Conservation (phyloP, 2,113 vertebrate genomes). For the Gallinago media region DNA sequence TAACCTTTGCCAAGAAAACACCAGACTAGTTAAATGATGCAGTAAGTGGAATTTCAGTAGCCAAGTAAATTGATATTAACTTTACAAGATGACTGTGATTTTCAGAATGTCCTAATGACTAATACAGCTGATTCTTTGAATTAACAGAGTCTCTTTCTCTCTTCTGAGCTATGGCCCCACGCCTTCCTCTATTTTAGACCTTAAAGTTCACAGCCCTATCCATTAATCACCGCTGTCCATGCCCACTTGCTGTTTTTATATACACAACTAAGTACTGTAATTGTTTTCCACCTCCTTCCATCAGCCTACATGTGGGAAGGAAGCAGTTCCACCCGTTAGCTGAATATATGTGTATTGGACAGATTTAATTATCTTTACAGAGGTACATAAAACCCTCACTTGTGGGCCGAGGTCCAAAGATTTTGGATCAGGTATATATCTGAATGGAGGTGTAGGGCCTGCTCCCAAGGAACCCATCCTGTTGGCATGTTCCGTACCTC, state of each 20-base stretch:
- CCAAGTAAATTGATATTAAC: slow-evolving; percentile 72
- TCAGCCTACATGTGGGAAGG: background rate
- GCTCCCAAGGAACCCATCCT: too few relatives aligned
- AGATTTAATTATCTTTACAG: slow-evolving; percentile 50
- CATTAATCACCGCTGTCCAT: slow-evolving; percentile 52
- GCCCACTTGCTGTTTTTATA: slow-evolving; percentile 58
- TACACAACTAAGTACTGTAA: background rate
- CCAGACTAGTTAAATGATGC: slow-evolving; percentile 65
- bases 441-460: background rate
- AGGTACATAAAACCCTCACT: background rate
- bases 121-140: slow-evolving; percentile 59
- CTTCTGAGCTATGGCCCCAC: slow-evolving; percentile 10
- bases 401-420: background rate
- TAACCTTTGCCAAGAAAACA: slow-evolving; percentile 76
- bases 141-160: slow-evolving; percentile 45
- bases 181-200: slow-evolving; percentile 43
- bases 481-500: too few relatives aligned
- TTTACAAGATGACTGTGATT: slow-evolving; percentile 74
- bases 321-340: slow-evolving; percentile 25
- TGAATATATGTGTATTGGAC: slow-evolving; percentile 9
- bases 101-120: slow-evolving; percentile 69
- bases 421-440: background rate
- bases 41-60: slow-evolving; percentile 67
- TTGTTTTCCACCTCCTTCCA: slow-evolving; percentile 32
- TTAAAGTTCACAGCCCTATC: slow-evolving; percentile 29